Conservation (phyloP, 2,797 vertebrate species). For the Triplophysa yarkandensis region DNA sequence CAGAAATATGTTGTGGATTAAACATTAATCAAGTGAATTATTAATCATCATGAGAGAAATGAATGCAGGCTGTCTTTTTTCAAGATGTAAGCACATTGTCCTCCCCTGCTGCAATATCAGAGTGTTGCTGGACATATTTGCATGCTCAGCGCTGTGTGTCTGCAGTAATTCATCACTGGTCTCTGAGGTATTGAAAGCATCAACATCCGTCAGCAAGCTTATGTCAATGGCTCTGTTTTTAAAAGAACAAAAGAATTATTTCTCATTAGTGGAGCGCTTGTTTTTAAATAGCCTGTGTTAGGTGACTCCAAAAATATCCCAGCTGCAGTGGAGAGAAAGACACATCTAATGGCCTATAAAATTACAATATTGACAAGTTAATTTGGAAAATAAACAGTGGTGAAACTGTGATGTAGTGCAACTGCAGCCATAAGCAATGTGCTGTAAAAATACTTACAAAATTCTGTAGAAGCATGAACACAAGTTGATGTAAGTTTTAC, state of each 20-base stretch:
- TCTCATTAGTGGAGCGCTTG: conserved; percentile 54
- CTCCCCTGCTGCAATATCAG: conserved; percentile 65
- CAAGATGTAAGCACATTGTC: conserved; percentile 54
- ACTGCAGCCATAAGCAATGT: not conserved
- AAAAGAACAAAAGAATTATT: conserved; percentile 59
- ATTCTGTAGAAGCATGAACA: conserved; percentile 2
- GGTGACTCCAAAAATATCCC: conserved; percentile 38
- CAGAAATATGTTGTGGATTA: not conserved
- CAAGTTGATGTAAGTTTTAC: not conserved
- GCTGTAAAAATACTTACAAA: not conserved
- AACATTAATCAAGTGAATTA: conserved; percentile 42
- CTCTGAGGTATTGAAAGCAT: conserved; percentile 83
- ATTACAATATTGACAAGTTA: conserved; percentile 17
- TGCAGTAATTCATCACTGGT: conserved; percentile 83
- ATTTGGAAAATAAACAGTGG: conserved; percentile 32
- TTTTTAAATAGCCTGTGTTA: conserved; percentile 44
- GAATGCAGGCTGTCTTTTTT: conserved; percentile 66
- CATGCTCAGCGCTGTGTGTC: conserved; percentile 82
- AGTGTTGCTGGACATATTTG: conserved; percentile 78
- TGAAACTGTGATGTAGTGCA: conserved; percentile 10
- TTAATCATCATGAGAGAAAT: conserved; percentile 43
- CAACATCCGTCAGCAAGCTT: conserved; percentile 79
- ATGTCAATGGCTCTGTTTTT: conserved; percentile 81
- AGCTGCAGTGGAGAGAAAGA: not conserved
- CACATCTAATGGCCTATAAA: conserved; percentile 18